These are phyloP conservation scores for Caenorhabditis sinica DNA, from an alignment of 2,888 invertebrate genomes.

Conservation along the genomic window DNA sequence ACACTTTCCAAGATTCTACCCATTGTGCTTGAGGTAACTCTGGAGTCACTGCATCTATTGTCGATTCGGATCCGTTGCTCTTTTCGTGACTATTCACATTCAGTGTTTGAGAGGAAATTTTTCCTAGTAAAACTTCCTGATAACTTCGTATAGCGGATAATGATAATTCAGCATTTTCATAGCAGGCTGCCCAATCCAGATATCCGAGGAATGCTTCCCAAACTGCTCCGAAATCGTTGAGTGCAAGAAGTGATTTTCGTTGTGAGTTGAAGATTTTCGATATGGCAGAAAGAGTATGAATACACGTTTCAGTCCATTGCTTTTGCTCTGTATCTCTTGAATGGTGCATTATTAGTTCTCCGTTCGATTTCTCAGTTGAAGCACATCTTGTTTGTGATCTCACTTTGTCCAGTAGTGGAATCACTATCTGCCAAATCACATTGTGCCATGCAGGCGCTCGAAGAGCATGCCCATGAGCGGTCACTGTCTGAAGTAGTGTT, in stretches of 20 bases:
- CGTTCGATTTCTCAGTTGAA: conserved; percentile 85
- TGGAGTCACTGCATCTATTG: conserved; percentile 62
- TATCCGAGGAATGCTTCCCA: conserved; percentile 96
- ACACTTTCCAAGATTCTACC: conserved; percentile 80
- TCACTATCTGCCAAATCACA: conserved; percentile 93
- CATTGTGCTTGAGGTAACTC: conserved; percentile 79
- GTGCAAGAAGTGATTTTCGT: conserved; percentile 69
- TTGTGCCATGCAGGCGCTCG: conserved; percentile 88
- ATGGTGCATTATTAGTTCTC: conserved; percentile 94
- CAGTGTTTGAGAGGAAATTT: conserved; percentile 73
- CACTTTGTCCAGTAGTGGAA: conserved; percentile 95
- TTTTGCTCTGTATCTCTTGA: conserved; percentile 93
- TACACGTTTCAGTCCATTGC: conserved; percentile 82
- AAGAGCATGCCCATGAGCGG: conserved; percentile 88
- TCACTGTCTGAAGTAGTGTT: conserved; percentile 97
- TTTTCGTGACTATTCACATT: conserved; percentile 74
- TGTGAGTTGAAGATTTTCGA: conserved; percentile 82
- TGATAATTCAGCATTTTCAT: conserved; percentile 93
- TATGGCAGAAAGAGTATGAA: conserved; percentile 84
- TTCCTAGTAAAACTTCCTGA: conserved; percentile 88
- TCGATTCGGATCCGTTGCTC: conserved; percentile 59
- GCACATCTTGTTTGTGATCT: conserved; percentile 85
- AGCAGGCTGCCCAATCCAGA: conserved; percentile 93
- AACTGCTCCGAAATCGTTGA: conserved; percentile 93
- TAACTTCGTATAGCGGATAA: conserved; percentile 96